Conservation (phyloP, 1,140 invertebrate genomes). For the Sipha flava region DNA sequence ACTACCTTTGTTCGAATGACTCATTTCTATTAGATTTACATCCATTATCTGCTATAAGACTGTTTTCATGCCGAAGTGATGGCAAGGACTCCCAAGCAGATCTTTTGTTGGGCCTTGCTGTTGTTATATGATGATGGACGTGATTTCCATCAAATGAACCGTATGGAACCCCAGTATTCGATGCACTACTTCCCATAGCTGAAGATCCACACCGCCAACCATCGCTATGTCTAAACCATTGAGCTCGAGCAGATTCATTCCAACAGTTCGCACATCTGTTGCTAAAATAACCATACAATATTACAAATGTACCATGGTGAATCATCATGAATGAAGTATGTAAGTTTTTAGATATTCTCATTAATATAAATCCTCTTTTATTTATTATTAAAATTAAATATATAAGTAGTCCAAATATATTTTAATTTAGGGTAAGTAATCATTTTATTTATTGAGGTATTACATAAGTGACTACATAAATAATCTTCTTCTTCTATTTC, state of each 20-base stretch:
- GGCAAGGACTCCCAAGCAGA: constrained; percentile 78
- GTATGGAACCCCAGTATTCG: constrained; percentile 39
- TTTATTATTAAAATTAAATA: too few relatives aligned
- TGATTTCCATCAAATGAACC: constrained; percentile 40
- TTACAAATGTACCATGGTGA: background rate
- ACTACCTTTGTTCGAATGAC: constrained; percentile 72
- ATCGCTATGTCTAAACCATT: constrained; percentile 79
- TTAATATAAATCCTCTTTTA: too few relatives aligned
- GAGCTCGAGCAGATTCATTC: constrained; percentile 70
- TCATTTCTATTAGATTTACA: constrained; percentile 76
- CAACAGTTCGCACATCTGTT: constrained; percentile 68
- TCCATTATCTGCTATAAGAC: constrained; percentile 63
- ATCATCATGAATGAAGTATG: background rate
- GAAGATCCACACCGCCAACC: constrained; percentile 74
- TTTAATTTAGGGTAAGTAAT: too few relatives aligned
- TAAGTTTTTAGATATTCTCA: too few relatives aligned
- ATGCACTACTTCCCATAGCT: constrained; percentile 53
- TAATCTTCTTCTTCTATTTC: too few relatives aligned
- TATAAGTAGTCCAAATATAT: too few relatives aligned
- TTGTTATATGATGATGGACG: constrained; percentile 8
- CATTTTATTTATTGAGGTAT: too few relatives aligned
- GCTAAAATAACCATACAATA: background rate
- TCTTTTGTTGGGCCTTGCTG: constrained; percentile 53
- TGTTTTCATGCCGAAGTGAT: constrained; percentile 68
- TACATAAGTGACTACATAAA: too few relatives aligned